These are phyloP conservation scores for Merluccius polli DNA, from an alignment of 2,797 vertebrate species.

Conservation along the genomic window DNA sequence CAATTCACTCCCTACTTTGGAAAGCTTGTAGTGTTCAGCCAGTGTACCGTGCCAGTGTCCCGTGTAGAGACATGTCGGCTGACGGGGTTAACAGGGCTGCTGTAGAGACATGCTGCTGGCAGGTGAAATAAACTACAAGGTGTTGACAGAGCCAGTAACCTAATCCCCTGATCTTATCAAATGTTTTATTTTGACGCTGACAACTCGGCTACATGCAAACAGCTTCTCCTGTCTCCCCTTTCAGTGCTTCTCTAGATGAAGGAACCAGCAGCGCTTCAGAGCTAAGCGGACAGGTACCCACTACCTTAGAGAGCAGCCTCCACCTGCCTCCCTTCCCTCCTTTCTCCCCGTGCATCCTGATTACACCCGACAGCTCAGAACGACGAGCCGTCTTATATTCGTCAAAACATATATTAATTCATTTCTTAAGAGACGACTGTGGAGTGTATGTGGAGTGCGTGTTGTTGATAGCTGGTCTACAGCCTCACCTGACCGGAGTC, in stretches of 20 bases:
- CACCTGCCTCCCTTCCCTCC: not conserved
- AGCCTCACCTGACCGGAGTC: no score
- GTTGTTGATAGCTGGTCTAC: no score
- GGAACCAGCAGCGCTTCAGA: slow-evolving; percentile 79
- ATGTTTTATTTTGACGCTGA: no score
- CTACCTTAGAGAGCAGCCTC: not conserved
- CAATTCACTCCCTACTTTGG: no score
- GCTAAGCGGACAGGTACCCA: slow-evolving; percentile 85
- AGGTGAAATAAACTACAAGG: not conserved
- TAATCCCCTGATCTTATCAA: not conserved
- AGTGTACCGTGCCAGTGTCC: no score
- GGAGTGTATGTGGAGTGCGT: no score
- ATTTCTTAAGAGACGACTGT: no score
- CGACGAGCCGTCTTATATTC: no score
- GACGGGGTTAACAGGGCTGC: no score
- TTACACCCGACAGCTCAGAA: not conserved
- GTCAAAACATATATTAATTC: no score
- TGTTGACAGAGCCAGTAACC: not conserved
- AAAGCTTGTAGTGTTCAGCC: not conserved
- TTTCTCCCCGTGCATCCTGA: not conserved
- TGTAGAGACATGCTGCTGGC: no score
- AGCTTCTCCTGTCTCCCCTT: slow-evolving; percentile 26
- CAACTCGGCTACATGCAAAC: no score
- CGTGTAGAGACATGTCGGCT: not conserved
- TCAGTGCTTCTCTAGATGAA: slow-evolving; percentile 85